Evolutionary conservation across 2,888 invertebrate species (phyloP).

Genomic region (Deroplatys truncata): DNA sequence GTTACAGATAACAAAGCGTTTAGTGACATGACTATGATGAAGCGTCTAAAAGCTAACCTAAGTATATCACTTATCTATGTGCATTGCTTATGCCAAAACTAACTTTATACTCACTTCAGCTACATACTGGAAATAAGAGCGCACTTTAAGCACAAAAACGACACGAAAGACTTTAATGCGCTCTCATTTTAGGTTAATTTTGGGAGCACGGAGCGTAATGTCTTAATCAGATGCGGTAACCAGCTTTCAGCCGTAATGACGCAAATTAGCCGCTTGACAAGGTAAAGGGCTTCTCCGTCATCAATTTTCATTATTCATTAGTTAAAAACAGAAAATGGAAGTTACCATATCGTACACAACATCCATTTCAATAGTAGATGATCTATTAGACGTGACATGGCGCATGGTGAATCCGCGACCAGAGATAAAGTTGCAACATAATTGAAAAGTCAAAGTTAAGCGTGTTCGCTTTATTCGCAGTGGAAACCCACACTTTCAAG

Average conservation of each 20-base stretch:
- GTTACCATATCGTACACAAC: not conserved
- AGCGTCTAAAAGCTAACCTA: too few species aligned
- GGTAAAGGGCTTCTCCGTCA: not conserved
- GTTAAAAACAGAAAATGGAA: slow-evolving; percentile 5
- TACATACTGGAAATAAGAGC: not conserved
- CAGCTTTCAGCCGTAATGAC: not conserved
- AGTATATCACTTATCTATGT: too few species aligned
- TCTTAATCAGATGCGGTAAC: not conserved
- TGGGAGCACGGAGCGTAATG: not conserved
- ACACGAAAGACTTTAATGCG: too few species aligned
- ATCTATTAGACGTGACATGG: not conserved
- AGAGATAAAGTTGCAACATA: not conserved
- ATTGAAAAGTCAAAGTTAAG: not conserved
- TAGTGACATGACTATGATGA: too few species aligned
- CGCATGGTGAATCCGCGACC: not conserved
- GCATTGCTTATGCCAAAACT: not conserved
- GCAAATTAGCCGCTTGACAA: slow-evolving; percentile 7
- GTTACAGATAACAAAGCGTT: too few species aligned
- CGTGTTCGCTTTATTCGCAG: too few species aligned
- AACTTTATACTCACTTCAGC: not conserved
- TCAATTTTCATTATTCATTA: slow-evolving; percentile 18
- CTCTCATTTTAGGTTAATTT: not conserved
- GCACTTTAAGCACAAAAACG: not conserved
- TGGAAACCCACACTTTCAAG: not conserved
- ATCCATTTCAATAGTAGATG: not conserved